Evolutionary conservation across 2,113 vertebrate species (phyloP).

Genomic region (Platichthys flesus): DNA sequence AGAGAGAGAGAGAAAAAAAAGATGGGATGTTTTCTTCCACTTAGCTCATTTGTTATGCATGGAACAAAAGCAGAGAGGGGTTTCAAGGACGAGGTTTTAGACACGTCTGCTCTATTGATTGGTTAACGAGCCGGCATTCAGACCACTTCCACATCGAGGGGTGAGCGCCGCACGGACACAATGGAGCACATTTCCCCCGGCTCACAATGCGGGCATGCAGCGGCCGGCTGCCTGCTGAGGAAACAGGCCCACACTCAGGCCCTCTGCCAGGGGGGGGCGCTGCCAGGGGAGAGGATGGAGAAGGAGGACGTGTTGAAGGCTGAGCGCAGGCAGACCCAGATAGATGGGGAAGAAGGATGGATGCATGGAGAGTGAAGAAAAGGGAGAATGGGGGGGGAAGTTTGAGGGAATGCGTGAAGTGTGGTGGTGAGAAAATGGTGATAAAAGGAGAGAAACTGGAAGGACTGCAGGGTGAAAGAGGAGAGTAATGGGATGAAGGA

Average conservation of each 20-base stretch:
- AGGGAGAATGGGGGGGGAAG: conserved; percentile 2
- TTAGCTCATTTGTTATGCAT: conserved; percentile 74
- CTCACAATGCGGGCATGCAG: conserved; percentile 72
- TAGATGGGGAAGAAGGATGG: conserved; percentile 14
- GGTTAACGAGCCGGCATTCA: conserved; percentile 80
- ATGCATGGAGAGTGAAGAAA: conserved; percentile 22
- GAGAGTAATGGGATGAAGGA: conserved; percentile 18
- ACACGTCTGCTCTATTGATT: conserved; percentile 81
- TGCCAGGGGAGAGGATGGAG: conserved; percentile 44
- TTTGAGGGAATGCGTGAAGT: neutral
- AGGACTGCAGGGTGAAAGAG: neutral
- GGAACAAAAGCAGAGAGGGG: conserved; percentile 71
- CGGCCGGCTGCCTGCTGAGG: conserved; percentile 51
- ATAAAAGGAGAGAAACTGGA: neutral
- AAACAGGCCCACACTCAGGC: conserved; percentile 60
- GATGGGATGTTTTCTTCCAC: conserved; percentile 54
- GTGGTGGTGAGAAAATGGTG: conserved; percentile 3
- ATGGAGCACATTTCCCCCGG: conserved; percentile 76
- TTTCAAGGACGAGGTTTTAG: conserved; percentile 78
- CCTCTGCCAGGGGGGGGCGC: conserved; percentile 52
- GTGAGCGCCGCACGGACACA: conserved; percentile 68
- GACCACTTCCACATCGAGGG: conserved; percentile 69
- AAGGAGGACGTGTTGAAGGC: conserved; percentile 15
- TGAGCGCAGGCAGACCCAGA: conserved; percentile 3
- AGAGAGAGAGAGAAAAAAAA: no score